Percentiles rank a stretch among this genome's conserved stretches.
Evolutionary conservation across 92 coral and sea anemone genomes (phyloP).

Genomic region (Desmophyllum pertusum): DNA sequence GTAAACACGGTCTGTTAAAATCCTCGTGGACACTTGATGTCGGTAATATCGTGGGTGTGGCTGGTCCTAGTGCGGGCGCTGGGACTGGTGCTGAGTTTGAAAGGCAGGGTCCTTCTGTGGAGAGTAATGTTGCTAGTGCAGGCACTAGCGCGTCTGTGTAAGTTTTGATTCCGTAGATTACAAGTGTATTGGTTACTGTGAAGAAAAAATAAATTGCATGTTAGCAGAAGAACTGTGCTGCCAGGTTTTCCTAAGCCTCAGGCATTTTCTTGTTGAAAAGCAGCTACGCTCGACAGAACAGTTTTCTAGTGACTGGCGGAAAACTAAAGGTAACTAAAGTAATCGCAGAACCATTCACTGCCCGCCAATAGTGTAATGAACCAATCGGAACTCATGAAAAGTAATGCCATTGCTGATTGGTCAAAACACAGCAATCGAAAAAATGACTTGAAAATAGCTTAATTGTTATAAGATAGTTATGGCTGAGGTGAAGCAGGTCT

Average conservation of each 20-base stretch:
- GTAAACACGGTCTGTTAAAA: constrained; percentile 71
- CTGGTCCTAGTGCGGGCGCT: constrained; percentile 66
- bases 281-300: background rate
- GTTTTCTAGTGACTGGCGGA: background rate
- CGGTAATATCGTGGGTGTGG: constrained; percentile 74
- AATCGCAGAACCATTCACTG: no score
- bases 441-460: no score
- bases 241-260: background rate
- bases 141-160: constrained; percentile 74
- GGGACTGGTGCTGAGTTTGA: constrained; percentile 28
- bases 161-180: constrained; percentile 30
- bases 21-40: constrained; percentile 88
- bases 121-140: constrained; percentile 56
- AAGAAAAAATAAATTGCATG: background rate
- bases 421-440: no score
- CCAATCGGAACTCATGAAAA: no score
- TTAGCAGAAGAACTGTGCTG: background rate
- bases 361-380: no score
- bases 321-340: no score
- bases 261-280: background rate
- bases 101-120: constrained; percentile 26
- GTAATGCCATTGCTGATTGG: no score
- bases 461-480: background rate
- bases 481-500: background rate
- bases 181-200: background rate